Evolutionary conservation across 2,888 invertebrate species (phyloP), one percentile per base, ranked within the genome.

Genomic region (Hirtodrosophila confusa): DNA sequence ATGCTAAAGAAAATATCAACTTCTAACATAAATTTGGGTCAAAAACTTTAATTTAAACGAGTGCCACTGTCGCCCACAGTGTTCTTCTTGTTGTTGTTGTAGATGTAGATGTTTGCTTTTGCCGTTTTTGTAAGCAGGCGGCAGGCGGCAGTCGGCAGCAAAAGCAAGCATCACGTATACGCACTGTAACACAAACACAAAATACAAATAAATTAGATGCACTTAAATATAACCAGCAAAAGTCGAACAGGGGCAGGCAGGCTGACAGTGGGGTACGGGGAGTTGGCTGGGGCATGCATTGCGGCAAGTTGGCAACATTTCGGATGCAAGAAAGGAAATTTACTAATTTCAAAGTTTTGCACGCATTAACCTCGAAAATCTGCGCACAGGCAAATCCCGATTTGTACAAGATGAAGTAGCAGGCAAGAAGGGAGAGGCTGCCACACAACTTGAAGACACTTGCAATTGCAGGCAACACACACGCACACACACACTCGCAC

Each of bases 161-260:
- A 54, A 48, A 53, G 54, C 67, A 64, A 57, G 51, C 55, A 86
- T 65, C 84, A 80, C 86, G 80, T 79, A 86, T 77, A 83, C 83
- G 88, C 85, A 83, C 58, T 77, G 71, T 69, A 63, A 67, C 62
- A 70, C 31, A 31, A 31, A 88, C 77, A 78, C 62, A 79, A 88
- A 86, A 78, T 82, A 79, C 77, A 88, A 83, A 88, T 85, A 88
- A 88, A 88, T 88, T 88, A 88, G 88, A 85, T 88, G 83, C 83
- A 83, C 71, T 84, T 77, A 17, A 17, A 17, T 17, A 80, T 69
- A 78, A 51, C 44, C 74, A 72, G 45, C 44, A 58, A 53, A 12
- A 36, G 49, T 47, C 35, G 49, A 49, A 41, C 31, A 33, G 3
- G 31, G 36, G 5, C 11, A 29, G 29, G 43, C 24, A 9, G 9